Base-by-base conservation (phyloP, 2,888 invertebrate species). In the Tinea pellionella region DNA sequence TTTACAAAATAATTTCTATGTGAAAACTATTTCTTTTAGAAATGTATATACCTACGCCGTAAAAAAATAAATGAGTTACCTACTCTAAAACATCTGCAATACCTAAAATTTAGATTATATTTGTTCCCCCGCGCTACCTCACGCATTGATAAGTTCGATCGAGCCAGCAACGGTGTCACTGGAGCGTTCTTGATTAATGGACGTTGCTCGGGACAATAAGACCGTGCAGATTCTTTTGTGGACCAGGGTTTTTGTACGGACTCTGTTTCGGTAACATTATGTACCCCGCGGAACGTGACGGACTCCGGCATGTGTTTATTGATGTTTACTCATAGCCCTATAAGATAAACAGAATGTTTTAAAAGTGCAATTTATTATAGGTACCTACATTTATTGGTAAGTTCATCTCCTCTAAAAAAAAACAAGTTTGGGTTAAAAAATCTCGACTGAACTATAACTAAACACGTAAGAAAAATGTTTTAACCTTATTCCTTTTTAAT, bases 141-240 rank as follows among this genome's bases (percentile, higher is more conserved):
- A n/a, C 41, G 53, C 12, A 11, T 60, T 19, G 60, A 55, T 59
- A 62, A 60, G 59, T 55, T 11, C 47, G 62, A 63, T 61, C 57
- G 57, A 57, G 19, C 32, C 55, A 47, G 47, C 55, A 80, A 72
- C 75, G 76, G 67, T 72, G 76, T 67, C 82, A 81, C 69, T 71
- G 75, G 72, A 81, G 79, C 86, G 86, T 81, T 78, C 70, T 69
- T 87, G 86, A 87, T 85, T 81, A 87, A 87, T 87, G 85, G 79
- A 77, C 68, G 64, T 63, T 60, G 64, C 67, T 67, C 69, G 67
- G 76, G 76, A 87, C 86, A 87, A 86, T 84, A 59, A 16, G 59
- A 24, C 71, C 73, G 75, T 80, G 83, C 81, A 79, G 77, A 86
- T 82, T 85, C 86, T 82, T 85, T 87, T 86, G 84, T 83, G 73